Evolutionary conservation across 2,888 invertebrate species (phyloP).

Genomic region (Dicranocentrus wangi): DNA sequence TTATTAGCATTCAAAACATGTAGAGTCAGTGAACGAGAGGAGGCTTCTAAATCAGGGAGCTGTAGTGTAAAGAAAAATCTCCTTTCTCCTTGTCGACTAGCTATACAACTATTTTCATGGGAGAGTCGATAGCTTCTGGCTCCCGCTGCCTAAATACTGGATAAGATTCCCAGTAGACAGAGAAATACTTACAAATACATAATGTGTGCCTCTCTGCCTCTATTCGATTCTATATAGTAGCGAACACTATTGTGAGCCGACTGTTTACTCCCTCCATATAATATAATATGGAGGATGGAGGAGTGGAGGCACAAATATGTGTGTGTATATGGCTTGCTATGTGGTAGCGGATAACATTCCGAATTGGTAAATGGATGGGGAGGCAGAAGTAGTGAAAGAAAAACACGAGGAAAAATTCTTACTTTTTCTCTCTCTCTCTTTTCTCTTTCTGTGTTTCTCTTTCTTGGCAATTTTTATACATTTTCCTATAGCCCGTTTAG

Average conservation of each 20-base stretch:
- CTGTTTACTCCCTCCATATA: too few species aligned
- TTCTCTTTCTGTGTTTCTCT: too few species aligned
- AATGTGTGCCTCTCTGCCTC: slow-evolving; percentile 29
- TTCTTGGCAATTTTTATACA: too few species aligned
- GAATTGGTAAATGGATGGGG: slow-evolving; percentile 27
- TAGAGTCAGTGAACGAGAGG: slow-evolving; percentile 66
- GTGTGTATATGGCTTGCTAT: too few species aligned
- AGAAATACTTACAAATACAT: slow-evolving; percentile 49
- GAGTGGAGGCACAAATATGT: too few species aligned
- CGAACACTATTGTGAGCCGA: too few species aligned
- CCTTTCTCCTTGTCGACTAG: slow-evolving; percentile 48
- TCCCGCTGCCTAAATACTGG: slow-evolving; percentile 49
- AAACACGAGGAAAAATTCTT: slow-evolving; percentile 35
- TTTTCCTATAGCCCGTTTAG: too few species aligned
- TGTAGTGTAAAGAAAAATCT: slow-evolving; percentile 56
- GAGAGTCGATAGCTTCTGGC: slow-evolving; percentile 28
- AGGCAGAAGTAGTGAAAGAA: neutral
- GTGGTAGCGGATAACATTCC: too few species aligned
- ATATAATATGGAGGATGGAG: too few species aligned
- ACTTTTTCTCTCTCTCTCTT: slow-evolving; percentile 18
- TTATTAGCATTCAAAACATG: slow-evolving; percentile 63
- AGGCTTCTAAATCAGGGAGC: slow-evolving; percentile 64
- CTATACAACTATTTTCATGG: slow-evolving; percentile 40
- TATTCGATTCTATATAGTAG: too few species aligned
- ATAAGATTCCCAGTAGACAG: slow-evolving; percentile 61